Conservation (phyloP, 2,888 invertebrate species). For the Drosophila anomelani region DNA sequence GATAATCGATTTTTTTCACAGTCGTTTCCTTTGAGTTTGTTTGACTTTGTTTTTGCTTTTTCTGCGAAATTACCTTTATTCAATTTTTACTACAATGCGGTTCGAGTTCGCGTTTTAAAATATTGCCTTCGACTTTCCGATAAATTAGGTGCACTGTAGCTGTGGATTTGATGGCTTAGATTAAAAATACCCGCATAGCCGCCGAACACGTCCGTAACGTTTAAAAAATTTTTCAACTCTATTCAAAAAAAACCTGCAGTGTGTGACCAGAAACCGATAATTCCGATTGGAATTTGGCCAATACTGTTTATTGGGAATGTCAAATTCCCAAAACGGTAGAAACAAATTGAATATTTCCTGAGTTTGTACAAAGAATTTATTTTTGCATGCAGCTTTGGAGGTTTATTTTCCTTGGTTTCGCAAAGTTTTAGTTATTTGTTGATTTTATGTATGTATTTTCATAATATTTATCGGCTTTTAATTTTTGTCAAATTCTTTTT, state of each 20-base stretch:
- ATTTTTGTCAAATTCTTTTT: constrained; percentile 2
- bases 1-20: constrained; percentile 75
- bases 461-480: background rate
- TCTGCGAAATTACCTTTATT: constrained; percentile 41
- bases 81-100: constrained; percentile 56
- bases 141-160: constrained; percentile 55
- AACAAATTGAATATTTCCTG: constrained; percentile 12
- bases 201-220: constrained; percentile 58
- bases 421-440: background rate
- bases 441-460: background rate
- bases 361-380: background rate
- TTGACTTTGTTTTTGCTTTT: constrained; percentile 47
- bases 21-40: constrained; percentile 53
- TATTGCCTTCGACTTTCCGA: constrained; percentile 58
- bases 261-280: too few species aligned
- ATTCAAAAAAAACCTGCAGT: too few species aligned
- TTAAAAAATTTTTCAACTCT: constrained; percentile 16
- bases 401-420: constrained; percentile 8
- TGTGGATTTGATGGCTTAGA: constrained; percentile 61
- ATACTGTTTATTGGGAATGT: too few species aligned
- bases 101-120: constrained; percentile 68
- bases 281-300: too few species aligned
- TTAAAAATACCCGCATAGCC: constrained; percentile 78
- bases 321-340: too few species aligned
- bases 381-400: constrained; percentile 8